These are phyloP conservation scores for Hylaea fasciaria DNA, from an alignment of 2,888 invertebrate genomes.

Conservation along the genomic window DNA sequence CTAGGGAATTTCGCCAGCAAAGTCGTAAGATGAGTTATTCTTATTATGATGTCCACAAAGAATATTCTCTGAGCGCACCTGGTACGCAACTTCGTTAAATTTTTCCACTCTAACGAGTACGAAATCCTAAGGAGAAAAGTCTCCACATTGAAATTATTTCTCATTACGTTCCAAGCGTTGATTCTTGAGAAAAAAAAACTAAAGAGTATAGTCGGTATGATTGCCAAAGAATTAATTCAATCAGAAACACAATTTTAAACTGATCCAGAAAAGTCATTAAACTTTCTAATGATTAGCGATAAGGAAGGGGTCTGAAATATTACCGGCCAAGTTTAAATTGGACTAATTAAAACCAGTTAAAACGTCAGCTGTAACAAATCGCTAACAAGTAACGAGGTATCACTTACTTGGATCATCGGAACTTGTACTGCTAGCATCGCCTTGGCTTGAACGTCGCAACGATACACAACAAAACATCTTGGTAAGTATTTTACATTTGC, in stretches of 20 bases:
- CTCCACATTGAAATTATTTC: slow-evolving; percentile 25
- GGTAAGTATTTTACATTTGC: neutral
- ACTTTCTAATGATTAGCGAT: slow-evolving; percentile 24
- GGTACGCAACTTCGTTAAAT: slow-evolving; percentile 47
- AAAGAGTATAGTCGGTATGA: too few relatives aligned
- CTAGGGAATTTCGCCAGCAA: slow-evolving; percentile 11
- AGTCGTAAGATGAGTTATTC: slow-evolving; percentile 12
- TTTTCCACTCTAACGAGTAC: slow-evolving; percentile 46
- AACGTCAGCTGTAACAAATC: slow-evolving; percentile 21
- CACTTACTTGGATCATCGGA: slow-evolving; percentile 51
- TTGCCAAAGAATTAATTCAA: too few relatives aligned
- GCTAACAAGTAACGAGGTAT: slow-evolving; percentile 22
- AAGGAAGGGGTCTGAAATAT: slow-evolving; percentile 19
- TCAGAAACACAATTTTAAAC: neutral
- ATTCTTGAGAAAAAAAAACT: neutral
- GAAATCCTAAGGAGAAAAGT: slow-evolving; percentile 46
- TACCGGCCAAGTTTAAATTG: slow-evolving; percentile 24
- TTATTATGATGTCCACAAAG: slow-evolving; percentile 20
- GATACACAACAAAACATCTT: slow-evolving; percentile 59
- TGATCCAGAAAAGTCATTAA: slow-evolving; percentile 11
- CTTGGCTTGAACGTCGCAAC: slow-evolving; percentile 38
- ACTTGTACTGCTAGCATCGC: slow-evolving; percentile 35
- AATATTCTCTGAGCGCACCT: slow-evolving; percentile 34
- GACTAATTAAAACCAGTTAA: slow-evolving; percentile 30
- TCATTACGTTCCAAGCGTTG: slow-evolving; percentile 9